phyloP scores from a whole-genome alignment of 2,888 invertebrate genomes.

The Tachina grossa region DNA sequence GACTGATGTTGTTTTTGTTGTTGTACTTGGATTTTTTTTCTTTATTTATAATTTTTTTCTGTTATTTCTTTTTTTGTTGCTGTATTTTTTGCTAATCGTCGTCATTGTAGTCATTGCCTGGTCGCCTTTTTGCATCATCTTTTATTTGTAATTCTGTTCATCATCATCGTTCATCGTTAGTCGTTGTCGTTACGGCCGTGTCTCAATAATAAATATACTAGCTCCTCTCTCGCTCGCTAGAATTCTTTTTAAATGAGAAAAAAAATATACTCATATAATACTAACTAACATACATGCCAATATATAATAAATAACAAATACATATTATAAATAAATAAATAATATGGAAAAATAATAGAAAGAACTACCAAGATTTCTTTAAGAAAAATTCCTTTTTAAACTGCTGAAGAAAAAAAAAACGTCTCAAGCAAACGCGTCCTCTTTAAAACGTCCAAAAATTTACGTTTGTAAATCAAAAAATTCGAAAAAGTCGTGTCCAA shows the following conservation, averaged over 20 bases:
- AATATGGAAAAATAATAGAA: conserved; percentile 8
- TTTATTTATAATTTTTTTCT: conserved; percentile 51
- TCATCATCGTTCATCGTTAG: conserved; percentile 79
- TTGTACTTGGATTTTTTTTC: conserved; percentile 58
- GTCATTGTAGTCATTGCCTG: conserved; percentile 72
- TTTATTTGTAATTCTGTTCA: conserved; percentile 82
- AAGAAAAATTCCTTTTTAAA: conserved; percentile 46
- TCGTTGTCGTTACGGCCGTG: conserved; percentile 77
- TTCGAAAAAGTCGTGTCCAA: conserved; percentile 34
- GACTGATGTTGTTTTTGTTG: conserved; percentile 45
- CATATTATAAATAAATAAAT: conserved; percentile 47
- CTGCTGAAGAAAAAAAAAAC: background rate
- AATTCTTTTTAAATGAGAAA: conserved; percentile 55
- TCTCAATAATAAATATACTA: conserved; percentile 64
- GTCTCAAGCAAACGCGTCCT: conserved; percentile 37
- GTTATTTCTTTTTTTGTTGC: conserved; percentile 39
- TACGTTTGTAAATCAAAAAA: conserved; percentile 11
- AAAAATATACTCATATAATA: conserved; percentile 25
- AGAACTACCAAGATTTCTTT: conserved; percentile 30
- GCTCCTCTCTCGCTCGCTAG: conserved; percentile 52
- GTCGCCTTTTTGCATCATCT: conserved; percentile 81
- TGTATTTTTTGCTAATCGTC: conserved; percentile 79
- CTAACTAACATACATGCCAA: conserved; percentile 50
- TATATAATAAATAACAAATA: conserved; percentile 43
- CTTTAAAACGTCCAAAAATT: conserved; percentile 53